Conservation (phyloP, 1,140 invertebrate species). For the Drosophila pandora region DNA sequence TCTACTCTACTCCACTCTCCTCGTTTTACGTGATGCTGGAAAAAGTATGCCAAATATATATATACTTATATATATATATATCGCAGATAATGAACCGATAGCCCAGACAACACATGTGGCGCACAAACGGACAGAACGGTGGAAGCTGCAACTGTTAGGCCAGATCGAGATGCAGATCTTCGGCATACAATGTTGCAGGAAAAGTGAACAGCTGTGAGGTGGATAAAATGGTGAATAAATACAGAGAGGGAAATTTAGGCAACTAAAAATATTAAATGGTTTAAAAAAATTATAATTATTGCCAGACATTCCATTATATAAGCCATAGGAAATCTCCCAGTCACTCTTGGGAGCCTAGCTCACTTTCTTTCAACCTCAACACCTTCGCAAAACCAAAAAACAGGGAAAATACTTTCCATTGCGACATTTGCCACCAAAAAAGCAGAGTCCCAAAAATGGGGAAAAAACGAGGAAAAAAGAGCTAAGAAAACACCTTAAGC, state of each 20-base stretch:
- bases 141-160: slow-evolving; percentile 43
- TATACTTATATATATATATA: slow-evolving; percentile 14
- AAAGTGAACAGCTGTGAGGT: slow-evolving; percentile 52
- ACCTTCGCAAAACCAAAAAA: slow-evolving; percentile 16
- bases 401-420: slow-evolving; percentile 56
- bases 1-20: slow-evolving; percentile 18
- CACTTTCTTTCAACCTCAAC: slow-evolving; percentile 42
- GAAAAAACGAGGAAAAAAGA: slow-evolving; percentile 15
- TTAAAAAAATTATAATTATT: no score
- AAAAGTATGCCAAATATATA: slow-evolving; percentile 69
- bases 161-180: slow-evolving; percentile 56
- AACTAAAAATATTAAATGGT: no score
- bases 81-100: slow-evolving; percentile 69
- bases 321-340: slow-evolving; percentile 30
- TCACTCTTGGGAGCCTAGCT: slow-evolving; percentile 16
- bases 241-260: slow-evolving; percentile 3
- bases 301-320: slow-evolving; percentile 15
- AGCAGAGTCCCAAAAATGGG: not conserved
- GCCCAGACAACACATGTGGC: slow-evolving; percentile 37
- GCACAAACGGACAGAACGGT: slow-evolving; percentile 10
- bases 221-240: slow-evolving; percentile 23
- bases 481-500: slow-evolving; percentile 14
- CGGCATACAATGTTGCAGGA: slow-evolving; percentile 65
- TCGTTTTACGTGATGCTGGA: slow-evolving; percentile 21
- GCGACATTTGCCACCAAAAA: slow-evolving; percentile 45